These are phyloP conservation scores for Nomada hirtipes DNA, from an alignment of 2,888 invertebrate genomes.

Conservation along the genomic window DNA sequence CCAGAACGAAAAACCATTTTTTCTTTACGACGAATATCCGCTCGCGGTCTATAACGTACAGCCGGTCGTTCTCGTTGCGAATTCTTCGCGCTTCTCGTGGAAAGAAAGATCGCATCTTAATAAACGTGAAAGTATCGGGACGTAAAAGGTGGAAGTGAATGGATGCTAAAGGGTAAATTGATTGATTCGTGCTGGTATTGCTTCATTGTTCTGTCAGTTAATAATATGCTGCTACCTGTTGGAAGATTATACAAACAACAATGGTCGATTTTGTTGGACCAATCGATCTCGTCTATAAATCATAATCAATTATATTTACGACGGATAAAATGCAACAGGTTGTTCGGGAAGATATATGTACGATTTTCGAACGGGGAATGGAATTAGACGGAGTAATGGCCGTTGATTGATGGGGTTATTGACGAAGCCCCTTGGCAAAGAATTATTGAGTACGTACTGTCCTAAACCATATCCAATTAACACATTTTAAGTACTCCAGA, in stretches of 20 bases:
- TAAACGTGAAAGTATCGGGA: too few relatives aligned
- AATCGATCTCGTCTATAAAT: conserved; percentile 13
- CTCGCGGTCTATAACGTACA: not conserved
- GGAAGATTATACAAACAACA: not conserved
- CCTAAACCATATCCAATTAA: too few relatives aligned
- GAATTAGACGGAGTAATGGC: too few relatives aligned
- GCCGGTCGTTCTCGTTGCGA: not conserved
- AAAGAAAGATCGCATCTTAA: too few relatives aligned
- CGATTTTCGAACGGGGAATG: not conserved
- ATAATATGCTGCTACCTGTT: not conserved
- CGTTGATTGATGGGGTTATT: not conserved
- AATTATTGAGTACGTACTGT: too few relatives aligned
- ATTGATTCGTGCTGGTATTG: not conserved
- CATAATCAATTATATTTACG: not conserved
- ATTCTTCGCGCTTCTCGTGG: not conserved
- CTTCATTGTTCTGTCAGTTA: conserved; percentile 1
- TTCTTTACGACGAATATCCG: conserved; percentile 42
- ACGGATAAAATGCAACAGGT: not conserved
- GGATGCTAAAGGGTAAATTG: not conserved
- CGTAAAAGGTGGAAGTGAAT: not conserved
- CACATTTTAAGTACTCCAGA: too few relatives aligned
- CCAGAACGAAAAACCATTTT: conserved; percentile 70
- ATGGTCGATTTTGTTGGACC: not conserved
- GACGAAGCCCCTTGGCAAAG: not conserved
- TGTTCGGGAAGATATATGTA: not conserved